A percentile compares a stretch with the other conserved stretches of the same genome.
These are phyloP conservation scores for Pelusios castaneus DNA, from an alignment of 2,113 vertebrate genomes.

Conservation along the genomic window DNA sequence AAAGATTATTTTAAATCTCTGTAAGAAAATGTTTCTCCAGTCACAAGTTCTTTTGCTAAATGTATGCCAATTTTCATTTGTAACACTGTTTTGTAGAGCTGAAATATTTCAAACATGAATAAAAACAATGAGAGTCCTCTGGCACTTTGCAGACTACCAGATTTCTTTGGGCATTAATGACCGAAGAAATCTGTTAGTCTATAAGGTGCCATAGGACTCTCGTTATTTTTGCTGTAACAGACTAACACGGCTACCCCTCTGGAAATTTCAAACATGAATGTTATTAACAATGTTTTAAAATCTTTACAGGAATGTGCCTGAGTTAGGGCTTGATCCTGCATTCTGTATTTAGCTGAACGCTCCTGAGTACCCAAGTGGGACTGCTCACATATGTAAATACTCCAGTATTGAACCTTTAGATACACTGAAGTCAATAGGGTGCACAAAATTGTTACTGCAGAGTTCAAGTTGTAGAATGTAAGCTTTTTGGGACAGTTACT, in stretches of 20 bases:
- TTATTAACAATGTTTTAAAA: not conserved
- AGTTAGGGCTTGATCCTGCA: conserved; percentile 18
- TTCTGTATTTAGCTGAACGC: not conserved
- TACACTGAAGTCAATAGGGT: conserved; percentile 8
- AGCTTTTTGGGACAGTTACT: conserved; percentile 7
- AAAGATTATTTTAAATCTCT: not conserved
- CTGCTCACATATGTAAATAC: conserved; percentile 26
- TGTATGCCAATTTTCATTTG: not conserved
- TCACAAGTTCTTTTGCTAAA: not conserved
- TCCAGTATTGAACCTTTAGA: conserved; percentile 32
- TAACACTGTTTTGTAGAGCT: not conserved
- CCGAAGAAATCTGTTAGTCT: too few species aligned
- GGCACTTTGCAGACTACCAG: too few species aligned
- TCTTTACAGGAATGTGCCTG: conserved; percentile 38
- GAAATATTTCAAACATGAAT: not conserved
- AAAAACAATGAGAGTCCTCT: too few species aligned
- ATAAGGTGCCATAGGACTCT: too few species aligned
- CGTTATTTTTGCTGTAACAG: too few species aligned
- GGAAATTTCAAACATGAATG: not conserved
- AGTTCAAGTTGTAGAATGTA: not conserved
- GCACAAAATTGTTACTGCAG: not conserved
- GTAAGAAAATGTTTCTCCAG: not conserved
- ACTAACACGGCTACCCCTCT: too few species aligned
- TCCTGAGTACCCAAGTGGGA: conserved; percentile 32
- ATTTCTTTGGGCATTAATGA: too few species aligned